phyloP scores from a whole-genome alignment of 2,888 invertebrate species.

The Euspilapteryx auroguttella region DNA sequence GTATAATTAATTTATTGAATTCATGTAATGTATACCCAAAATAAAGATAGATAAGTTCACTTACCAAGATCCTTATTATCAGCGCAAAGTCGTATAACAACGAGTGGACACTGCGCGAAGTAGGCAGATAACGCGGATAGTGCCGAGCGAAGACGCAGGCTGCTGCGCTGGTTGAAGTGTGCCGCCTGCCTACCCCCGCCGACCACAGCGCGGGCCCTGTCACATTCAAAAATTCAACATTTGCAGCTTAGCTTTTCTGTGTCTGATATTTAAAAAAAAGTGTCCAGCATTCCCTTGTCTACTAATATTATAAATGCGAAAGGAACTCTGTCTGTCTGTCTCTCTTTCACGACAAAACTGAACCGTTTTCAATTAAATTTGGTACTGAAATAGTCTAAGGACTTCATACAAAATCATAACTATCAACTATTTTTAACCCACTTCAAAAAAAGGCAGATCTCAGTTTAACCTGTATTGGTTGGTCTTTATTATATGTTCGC shows the following conservation, averaged over 20 bases:
- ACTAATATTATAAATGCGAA: not conserved
- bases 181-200: constrained; percentile 7
- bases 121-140: constrained; percentile 38
- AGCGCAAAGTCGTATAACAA: constrained; percentile 37
- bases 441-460: too few species aligned
- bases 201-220: constrained; percentile 18
- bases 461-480: too few species aligned
- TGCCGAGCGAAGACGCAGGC: constrained; percentile 40
- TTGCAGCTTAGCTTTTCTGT: too few species aligned
- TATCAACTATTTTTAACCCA: too few species aligned
- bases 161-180: constrained; percentile 50
- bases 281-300: not conserved
- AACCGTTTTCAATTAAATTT: too few species aligned
- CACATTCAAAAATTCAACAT: not conserved
- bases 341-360: too few species aligned
- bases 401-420: too few species aligned
- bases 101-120: constrained; percentile 43
- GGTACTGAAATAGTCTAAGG: too few species aligned
- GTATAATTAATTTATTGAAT: too few species aligned
- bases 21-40: too few species aligned
- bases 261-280: not conserved
- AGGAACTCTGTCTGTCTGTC: too few species aligned
- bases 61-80: constrained; percentile 33
- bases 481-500: too few species aligned
- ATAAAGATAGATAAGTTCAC: constrained; percentile 8